Conservation (phyloP, 1,140 invertebrate genomes). For the Pollicipes pollicipes region DNA sequence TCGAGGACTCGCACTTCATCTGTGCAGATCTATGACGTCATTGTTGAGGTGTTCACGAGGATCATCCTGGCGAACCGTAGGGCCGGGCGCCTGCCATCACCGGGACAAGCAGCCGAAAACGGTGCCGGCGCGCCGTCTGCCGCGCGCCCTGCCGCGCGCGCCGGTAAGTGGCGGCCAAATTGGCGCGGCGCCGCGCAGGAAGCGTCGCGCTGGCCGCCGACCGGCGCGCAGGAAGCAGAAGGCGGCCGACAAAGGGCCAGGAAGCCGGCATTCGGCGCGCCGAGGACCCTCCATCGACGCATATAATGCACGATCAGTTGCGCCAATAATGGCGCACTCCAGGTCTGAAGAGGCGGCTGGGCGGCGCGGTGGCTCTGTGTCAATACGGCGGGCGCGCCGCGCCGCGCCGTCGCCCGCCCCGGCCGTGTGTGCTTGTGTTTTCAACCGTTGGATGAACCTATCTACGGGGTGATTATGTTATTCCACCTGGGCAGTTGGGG, state of each 20-base stretch:
- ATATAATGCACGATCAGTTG: not conserved
- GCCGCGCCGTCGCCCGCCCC: too few species aligned
- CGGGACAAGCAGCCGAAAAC: too few species aligned
- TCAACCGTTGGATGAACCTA: not conserved
- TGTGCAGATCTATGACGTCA: too few species aligned
- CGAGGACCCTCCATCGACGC: not conserved
- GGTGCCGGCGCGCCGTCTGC: too few species aligned
- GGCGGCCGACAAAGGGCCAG: not conserved
- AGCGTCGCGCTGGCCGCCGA: not conserved
- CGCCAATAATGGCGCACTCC: not conserved
- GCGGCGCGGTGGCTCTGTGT: not conserved
- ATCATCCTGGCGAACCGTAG: too few species aligned
- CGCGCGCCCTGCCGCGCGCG: too few species aligned
- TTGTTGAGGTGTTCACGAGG: too few species aligned
- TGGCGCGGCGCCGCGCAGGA: not conserved
- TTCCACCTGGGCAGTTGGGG: conserved; percentile 1
- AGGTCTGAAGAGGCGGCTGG: not conserved
- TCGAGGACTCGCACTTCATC: too few species aligned
- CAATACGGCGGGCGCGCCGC: not conserved
- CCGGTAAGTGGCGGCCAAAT: not conserved
- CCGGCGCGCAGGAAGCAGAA: too few species aligned
- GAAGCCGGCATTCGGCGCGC: not conserved
- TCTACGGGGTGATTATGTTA: not conserved
- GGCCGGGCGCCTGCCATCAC: too few species aligned
- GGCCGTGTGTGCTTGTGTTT: not conserved